These are phyloP conservation scores for Odocoileus hemionus DNA, from an alignment of 2,113 vertebrate species.

Conservation along the genomic window DNA sequence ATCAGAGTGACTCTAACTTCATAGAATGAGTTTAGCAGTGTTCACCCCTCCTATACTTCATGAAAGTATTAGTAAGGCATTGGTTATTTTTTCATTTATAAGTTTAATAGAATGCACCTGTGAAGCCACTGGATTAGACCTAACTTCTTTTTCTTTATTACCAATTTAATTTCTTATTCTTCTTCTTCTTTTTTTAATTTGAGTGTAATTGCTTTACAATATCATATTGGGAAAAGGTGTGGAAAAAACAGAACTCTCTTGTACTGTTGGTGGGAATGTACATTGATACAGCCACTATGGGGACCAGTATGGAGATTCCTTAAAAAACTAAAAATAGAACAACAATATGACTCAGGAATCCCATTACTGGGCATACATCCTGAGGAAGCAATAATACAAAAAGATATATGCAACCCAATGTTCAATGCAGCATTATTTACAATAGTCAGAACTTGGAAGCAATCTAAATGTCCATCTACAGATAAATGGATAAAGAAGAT, in stretches of 20 bases:
- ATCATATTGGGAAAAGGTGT: neutral
- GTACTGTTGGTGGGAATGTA: neutral
- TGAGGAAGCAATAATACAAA: neutral
- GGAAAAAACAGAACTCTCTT: neutral
- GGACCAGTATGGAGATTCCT: neutral
- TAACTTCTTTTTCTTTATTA: neutral
- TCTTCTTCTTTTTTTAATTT: neutral
- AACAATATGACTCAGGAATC: neutral
- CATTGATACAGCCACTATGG: neutral
- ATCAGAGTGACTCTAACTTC: neutral
- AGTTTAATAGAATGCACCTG: neutral
- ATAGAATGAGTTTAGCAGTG: neutral
- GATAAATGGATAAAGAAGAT: neutral
- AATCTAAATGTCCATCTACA: neutral
- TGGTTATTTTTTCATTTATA: neutral
- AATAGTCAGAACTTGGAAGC: neutral
- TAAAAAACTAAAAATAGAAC: neutral
- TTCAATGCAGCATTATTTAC: neutral
- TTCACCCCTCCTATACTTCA: neutral
- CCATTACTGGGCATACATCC: neutral
- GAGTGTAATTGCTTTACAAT: neutral
- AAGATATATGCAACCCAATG: neutral
- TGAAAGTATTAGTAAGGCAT: neutral
- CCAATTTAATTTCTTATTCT: neutral
- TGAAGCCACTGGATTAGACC: neutral